These are phyloP conservation scores for Melipona beecheii DNA, from an alignment of 2,888 invertebrate genomes.

Conservation along the genomic window DNA sequence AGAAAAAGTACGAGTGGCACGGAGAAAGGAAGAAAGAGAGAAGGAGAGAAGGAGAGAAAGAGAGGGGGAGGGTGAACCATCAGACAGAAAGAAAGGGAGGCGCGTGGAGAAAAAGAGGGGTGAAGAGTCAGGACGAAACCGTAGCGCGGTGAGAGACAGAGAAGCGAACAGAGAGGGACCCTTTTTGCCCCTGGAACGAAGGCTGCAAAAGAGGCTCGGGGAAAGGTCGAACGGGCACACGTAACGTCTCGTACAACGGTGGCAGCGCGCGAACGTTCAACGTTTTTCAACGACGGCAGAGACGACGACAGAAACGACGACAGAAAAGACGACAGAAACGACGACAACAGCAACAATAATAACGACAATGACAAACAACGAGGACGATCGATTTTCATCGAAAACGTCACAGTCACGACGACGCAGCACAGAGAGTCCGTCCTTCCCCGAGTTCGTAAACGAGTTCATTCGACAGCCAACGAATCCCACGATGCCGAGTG, in stretches of 20 bases:
- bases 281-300: conserved; percentile 39
- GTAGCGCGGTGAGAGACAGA: conserved; percentile 13
- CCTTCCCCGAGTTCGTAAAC: conserved; percentile 57
- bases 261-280: conserved; percentile 42
- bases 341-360: conserved; percentile 41
- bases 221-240: conserved; percentile 71
- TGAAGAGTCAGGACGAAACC: conserved; percentile 36
- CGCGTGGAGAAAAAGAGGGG: conserved; percentile 34
- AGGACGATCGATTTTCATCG: conserved; percentile 70
- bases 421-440: conserved; percentile 16
- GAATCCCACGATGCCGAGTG: conserved; percentile 66
- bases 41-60: conserved; percentile 9
- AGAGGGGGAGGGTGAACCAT: conserved; percentile 5
- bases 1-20: conserved; percentile 14
- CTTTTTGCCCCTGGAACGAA: conserved; percentile 71
- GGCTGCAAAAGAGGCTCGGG: conserved; percentile 63
- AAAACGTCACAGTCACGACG: conserved; percentile 59
- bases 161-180: conserved; percentile 48
- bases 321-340: conserved; percentile 38
- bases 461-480: conserved; percentile 57
- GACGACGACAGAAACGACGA: conserved; percentile 9
- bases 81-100: conserved; percentile 28
- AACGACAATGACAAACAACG: conserved; percentile 23
- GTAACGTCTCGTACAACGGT: conserved; percentile 62
- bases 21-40: conserved; percentile 7